These are phyloP conservation scores for Gymnothorax reevesii DNA, from an alignment of 2,797 vertebrate species.

Conservation along the genomic window DNA sequence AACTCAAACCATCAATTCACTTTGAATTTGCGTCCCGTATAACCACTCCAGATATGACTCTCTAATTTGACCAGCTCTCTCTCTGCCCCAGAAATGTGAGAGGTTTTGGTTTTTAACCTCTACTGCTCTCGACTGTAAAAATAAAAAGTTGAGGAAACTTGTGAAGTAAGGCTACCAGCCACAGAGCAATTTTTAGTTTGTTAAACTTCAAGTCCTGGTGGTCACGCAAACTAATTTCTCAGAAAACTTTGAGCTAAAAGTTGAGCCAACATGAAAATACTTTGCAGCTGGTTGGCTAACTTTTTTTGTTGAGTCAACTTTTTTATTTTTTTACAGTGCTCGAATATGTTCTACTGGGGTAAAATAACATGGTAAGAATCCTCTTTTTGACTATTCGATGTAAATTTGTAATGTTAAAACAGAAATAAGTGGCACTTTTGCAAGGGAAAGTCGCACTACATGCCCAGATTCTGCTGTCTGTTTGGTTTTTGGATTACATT, in stretches of 20 bases:
- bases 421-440: neutral
- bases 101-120: constrained; percentile 7
- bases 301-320: no score
- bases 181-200: no score
- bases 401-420: neutral
- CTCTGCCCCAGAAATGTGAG: neutral
- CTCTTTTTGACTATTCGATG: neutral
- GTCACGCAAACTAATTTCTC: no score
- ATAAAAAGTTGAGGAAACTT: no score
- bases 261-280: no score
- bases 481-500: neutral
- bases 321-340: no score
- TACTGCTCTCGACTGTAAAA: neutral
- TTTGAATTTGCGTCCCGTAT: neutral
- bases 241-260: no score
- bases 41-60: neutral
- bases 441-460: neutral
- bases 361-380: neutral
- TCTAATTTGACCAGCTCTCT: neutral
- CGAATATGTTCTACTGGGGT: neutral
- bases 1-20: neutral
- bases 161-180: no score
- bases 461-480: neutral
- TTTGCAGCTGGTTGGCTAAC: no score
- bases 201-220: no score